Base-by-base conservation (phyloP, 2,888 invertebrate species). In the Tetramorium bicarinatum region DNA sequence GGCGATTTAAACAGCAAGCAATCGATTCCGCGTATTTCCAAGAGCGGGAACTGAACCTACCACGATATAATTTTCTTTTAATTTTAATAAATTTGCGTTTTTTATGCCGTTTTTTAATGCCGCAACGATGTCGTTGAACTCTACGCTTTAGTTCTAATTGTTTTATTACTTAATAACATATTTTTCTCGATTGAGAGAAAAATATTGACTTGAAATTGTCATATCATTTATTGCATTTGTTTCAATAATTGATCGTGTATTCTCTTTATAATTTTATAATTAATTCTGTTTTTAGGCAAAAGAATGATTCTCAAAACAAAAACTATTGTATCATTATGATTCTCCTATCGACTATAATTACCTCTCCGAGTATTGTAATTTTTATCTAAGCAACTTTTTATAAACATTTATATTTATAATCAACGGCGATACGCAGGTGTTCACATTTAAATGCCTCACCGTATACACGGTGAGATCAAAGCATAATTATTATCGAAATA, bases 341-440 rank as follows among this genome's bases (percentile, higher is more conserved):
- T 52, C 29, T 54, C 13, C 21, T 18, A 38, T 29, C 54, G 18
- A 11, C 41, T 77, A 67, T 77, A 77, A 77, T 77, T 67, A 77
- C 25, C n/a, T 25, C 67, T 76, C 18, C 11, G 4, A 52, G 67
- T n/a, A 8, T 44, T 66, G 25, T 25, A 41, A 67, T 54, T 52
- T 67, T 76, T 77, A 49, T 6, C n/a, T 21, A 18, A 64, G 38
- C 66, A 49, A 21, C 13, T 59, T 77, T 77, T 77, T 77, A 77
- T 77, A 77, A 62, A 77, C 67, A n/a, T 54, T 67, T 41, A 67
- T 77, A 67, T 77, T 77, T 67, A 77, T 52, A 76, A 76, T 18
- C 49, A 18, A 41, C n/a, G 15, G 6, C 21, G 38, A 15, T 74
- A 74, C 25, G 25, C 44, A 34, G 47, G 21, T 47, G 74, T 47